Evolutionary conservation across 2,113 vertebrate genomes (phyloP).

Genomic region (Brachyhypopomus occidentalis): DNA sequence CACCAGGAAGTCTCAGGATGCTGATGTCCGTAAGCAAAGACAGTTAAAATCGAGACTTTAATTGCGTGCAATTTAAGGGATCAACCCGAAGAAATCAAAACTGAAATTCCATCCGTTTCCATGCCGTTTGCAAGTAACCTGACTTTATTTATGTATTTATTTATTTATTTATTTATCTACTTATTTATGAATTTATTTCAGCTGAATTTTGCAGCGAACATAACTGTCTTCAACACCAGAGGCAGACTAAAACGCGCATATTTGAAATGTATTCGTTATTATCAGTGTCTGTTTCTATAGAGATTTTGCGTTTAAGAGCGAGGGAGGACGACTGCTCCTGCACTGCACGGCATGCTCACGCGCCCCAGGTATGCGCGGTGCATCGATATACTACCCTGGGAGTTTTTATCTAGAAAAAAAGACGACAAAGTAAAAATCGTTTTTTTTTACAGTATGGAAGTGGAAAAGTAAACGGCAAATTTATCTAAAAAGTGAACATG

Average conservation of each 20-base stretch:
- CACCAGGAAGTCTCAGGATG: conserved; percentile 77
- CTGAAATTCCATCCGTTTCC: too few relatives aligned
- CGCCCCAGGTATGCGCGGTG: too few relatives aligned
- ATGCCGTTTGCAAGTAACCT: conserved; percentile 23
- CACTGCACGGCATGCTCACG: too few relatives aligned
- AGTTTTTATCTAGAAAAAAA: conserved; percentile 68
- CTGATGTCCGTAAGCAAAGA: conserved; percentile 63
- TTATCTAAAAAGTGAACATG: conserved; percentile 49
- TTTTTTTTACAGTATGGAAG: conserved; percentile 19
- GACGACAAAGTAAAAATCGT: conserved; percentile 40
- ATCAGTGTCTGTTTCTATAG: neutral
- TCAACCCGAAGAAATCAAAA: too few relatives aligned
- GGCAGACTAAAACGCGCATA: conserved; percentile 23
- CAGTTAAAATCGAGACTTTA: conserved; percentile 28
- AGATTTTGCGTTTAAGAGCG: neutral
- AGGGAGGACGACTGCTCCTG: neutral
- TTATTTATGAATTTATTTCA: conserved; percentile 56
- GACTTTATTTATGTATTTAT: conserved; percentile 50
- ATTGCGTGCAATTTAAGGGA: conserved; percentile 31
- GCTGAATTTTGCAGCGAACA: conserved; percentile 45
- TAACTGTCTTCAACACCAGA: neutral
- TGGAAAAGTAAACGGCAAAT: conserved; percentile 37
- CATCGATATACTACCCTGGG: conserved; percentile 57
- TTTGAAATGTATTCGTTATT: conserved; percentile 44
- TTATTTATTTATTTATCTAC: conserved; percentile 59